Conservation (phyloP, 2,113 vertebrate species). For the Isurus oxyrinchus region DNA sequence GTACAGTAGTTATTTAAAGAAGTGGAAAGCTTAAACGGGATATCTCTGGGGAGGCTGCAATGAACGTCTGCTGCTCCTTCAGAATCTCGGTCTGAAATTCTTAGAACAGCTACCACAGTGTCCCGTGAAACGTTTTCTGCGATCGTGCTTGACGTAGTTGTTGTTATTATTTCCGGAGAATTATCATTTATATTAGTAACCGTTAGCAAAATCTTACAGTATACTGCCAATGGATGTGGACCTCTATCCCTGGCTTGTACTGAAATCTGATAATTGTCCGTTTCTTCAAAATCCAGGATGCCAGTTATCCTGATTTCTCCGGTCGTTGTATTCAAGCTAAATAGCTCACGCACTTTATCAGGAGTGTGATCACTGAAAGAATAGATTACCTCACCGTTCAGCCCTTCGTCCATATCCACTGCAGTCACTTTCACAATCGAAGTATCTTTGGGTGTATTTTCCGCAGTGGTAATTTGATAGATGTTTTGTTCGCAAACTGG, state of each 20-base stretch:
- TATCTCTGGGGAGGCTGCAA: not conserved
- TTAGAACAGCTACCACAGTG: slow-evolving; percentile 27
- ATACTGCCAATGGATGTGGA: not conserved
- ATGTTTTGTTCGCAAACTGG: not conserved
- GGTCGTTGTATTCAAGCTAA: not conserved
- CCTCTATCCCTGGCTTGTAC: slow-evolving; percentile 56
- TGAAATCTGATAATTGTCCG: slow-evolving; percentile 49
- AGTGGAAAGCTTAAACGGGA: slow-evolving; percentile 36
- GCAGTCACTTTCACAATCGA: slow-evolving; percentile 43
- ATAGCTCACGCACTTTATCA: not conserved
- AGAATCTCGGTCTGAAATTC: slow-evolving; percentile 50
- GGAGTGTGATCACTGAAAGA: not conserved
- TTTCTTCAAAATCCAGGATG: slow-evolving; percentile 52
- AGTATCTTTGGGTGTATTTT: not conserved
- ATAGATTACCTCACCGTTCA: slow-evolving; percentile 43
- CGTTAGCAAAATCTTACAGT: not conserved
- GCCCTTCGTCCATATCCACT: slow-evolving; percentile 52
- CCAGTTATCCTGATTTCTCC: slow-evolving; percentile 46
- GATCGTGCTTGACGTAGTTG: too few relatives aligned
- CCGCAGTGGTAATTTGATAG: not conserved
- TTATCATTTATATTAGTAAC: too few relatives aligned
- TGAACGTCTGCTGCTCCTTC: slow-evolving; percentile 47
- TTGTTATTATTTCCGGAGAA: too few relatives aligned
- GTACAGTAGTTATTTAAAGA: slow-evolving; percentile 39
- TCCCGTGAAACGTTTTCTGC: too few relatives aligned